Evolutionary conservation across 2,888 invertebrate genomes (phyloP).

Genomic region (Tetanocera ferruginea): DNA sequence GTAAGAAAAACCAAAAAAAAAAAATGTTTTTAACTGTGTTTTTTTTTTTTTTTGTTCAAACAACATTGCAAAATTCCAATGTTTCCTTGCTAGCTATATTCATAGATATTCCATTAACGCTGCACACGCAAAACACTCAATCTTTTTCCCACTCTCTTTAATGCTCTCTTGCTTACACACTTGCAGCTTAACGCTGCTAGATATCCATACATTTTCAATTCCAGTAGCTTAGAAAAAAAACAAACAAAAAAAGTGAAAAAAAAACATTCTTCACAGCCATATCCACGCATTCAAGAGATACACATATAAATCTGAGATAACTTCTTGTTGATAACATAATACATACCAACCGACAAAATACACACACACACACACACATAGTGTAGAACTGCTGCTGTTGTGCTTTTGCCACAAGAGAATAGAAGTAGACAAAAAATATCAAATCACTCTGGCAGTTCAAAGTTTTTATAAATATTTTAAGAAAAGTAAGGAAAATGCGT

Average conservation of each 20-base stretch:
- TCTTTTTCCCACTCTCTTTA: neutral
- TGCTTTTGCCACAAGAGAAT: neutral
- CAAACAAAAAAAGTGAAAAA: neutral
- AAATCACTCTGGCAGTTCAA: neutral
- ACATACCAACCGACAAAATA: neutral
- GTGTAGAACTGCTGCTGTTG: neutral
- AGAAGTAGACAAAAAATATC: neutral
- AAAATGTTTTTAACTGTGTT: neutral
- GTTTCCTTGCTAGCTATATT: neutral
- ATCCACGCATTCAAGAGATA: conserved; percentile 19
- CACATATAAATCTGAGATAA: conserved; percentile 19
- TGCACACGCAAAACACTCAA: neutral
- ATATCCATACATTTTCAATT: neutral
- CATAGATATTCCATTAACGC: too few species aligned
- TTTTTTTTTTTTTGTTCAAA: neutral
- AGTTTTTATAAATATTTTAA: neutral
- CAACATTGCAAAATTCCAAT: conserved; percentile 4
- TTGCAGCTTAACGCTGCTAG: neutral
- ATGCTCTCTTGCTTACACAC: neutral
- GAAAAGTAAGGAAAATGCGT: conserved; percentile 51
- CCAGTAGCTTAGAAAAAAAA: conserved; percentile 1
- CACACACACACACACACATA: conserved; percentile 3
- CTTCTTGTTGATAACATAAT: conserved; percentile 8
- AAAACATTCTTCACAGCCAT: neutral
- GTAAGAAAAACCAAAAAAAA: neutral